Conservation (phyloP, 2,797 vertebrate species). For the Sebastes cheni region DNA sequence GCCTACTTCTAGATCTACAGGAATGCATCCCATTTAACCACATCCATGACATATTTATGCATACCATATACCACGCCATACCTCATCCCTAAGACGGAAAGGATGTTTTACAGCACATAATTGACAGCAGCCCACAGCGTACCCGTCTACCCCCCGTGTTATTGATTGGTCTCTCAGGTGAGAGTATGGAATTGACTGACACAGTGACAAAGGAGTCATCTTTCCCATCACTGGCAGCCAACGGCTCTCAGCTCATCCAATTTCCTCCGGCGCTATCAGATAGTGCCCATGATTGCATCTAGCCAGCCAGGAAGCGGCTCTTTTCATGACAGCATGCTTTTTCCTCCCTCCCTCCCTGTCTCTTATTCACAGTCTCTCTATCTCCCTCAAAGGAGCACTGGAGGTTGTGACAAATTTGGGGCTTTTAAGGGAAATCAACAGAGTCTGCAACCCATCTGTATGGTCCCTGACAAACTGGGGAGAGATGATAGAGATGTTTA, state of each 20-base stretch:
- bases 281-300: constrained; percentile 83
- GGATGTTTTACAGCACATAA: constrained; percentile 65
- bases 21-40: background rate
- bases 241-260: constrained; percentile 81
- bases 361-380: constrained; percentile 63
- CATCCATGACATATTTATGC: constrained; percentile 34
- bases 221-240: constrained; percentile 83
- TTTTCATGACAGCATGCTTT: constrained; percentile 75
- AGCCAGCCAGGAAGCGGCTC: constrained; percentile 76
- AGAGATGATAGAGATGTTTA: constrained; percentile 66
- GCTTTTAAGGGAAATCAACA: constrained; percentile 73
- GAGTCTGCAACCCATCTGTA: constrained; percentile 55
- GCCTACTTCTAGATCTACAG: background rate
- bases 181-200: constrained; percentile 83
- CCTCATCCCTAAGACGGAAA: constrained; percentile 48
- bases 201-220: constrained; percentile 87
- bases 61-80: background rate
- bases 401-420: constrained; percentile 77
- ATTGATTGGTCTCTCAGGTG: constrained; percentile 79
- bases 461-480: constrained; percentile 51
- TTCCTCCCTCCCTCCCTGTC: constrained; percentile 3
- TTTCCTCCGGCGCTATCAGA: constrained; percentile 83
- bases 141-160: constrained; percentile 38
- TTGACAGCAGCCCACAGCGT: constrained; percentile 66
- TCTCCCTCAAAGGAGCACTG: constrained; percentile 69